Base-by-base conservation (phyloP, 1,140 invertebrate genomes). In the Steinernema khuongi region DNA sequence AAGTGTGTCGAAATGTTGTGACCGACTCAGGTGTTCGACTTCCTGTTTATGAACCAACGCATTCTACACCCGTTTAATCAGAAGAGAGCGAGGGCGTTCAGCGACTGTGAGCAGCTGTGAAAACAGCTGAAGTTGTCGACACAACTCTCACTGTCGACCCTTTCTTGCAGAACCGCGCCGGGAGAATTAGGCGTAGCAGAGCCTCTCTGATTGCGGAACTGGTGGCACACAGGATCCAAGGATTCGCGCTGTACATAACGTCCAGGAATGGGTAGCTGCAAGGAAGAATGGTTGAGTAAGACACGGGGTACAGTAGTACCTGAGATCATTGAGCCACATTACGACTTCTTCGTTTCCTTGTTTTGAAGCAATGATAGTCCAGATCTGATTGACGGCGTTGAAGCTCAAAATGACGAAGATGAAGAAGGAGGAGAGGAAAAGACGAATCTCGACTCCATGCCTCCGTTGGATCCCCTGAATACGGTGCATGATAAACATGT, bases 171-270 rank as follows among this genome's bases (percentile, higher is more conserved):
- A 60, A 60, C 19, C 50, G 11, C 4, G 22, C 11, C 11, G 50
- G 50, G 2, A 60, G 50, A 22, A 60, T n/a, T 4, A 60, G 14
- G 4, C 50, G 50, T 4, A 14, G 7, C 14, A 60, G 50, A 4
- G 22, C 50, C 14, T 60, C 50, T 11, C 50, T 11, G 50, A 60
- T 60, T 22, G 50, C 50, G 50, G 50, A 60, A 22, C 50, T 60
- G 2, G 50, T 60, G 19, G 19, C 50, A 22, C 50, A 60, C 4
- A 60, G 50, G 19, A 60, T 60, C 50, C 50, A 60, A 7, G 50
- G 50, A 26, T 60, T 60, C 50, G 50, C 50, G 26, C 50, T 60
- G 50, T 60, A 60, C 50, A 60, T 60, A 26, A 22, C 50, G 50
- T 60, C 50, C 14, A 60, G 50, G 14, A 60, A 22, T 4, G 50